Conservation (phyloP, 2,888 invertebrate species). For the Drosophila suboccidentalis region DNA sequence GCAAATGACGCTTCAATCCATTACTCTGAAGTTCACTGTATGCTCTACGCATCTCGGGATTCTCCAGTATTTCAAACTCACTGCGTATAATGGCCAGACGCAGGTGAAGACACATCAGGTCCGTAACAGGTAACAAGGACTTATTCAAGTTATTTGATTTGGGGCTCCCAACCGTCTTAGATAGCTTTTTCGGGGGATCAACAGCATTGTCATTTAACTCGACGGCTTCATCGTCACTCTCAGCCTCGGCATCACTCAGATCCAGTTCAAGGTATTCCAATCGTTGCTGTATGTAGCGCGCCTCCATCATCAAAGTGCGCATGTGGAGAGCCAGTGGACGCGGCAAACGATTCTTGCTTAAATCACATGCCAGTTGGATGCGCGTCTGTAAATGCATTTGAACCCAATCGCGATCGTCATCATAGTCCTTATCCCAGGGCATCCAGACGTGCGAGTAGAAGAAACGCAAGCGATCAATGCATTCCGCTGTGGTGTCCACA, state of each 20-base stretch:
- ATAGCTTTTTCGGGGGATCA: slow-evolving; percentile 48
- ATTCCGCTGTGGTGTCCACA: slow-evolving; percentile 87
- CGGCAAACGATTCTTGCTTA: slow-evolving; percentile 87
- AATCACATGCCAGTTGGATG: slow-evolving; percentile 87
- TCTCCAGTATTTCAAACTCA: slow-evolving; percentile 88
- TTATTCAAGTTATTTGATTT: slow-evolving; percentile 77
- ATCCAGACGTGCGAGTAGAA: slow-evolving; percentile 88
- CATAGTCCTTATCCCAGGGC: slow-evolving; percentile 89
- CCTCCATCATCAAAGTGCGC: slow-evolving; percentile 87
- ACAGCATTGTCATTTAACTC: slow-evolving; percentile 54
- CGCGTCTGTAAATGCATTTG: slow-evolving; percentile 87
- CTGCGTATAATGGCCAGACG: slow-evolving; percentile 87
- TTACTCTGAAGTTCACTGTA: slow-evolving; percentile 82
- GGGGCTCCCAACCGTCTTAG: slow-evolving; percentile 52
- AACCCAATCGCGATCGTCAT: slow-evolving; percentile 87
- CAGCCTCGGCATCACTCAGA: slow-evolving; percentile 83
- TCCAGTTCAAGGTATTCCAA: slow-evolving; percentile 86
- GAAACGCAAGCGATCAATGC: slow-evolving; percentile 88
- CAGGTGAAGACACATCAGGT: slow-evolving; percentile 87
- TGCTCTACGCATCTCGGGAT: slow-evolving; percentile 87
- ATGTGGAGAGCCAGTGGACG: slow-evolving; percentile 87
- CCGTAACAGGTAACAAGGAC: slow-evolving; percentile 85
- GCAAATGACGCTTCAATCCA: slow-evolving; percentile 40
- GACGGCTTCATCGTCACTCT: slow-evolving; percentile 71
- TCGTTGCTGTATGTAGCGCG: slow-evolving; percentile 86